Evolutionary conservation across 2,888 invertebrate species (phyloP).

Genomic region (Atethmia centrago): DNA sequence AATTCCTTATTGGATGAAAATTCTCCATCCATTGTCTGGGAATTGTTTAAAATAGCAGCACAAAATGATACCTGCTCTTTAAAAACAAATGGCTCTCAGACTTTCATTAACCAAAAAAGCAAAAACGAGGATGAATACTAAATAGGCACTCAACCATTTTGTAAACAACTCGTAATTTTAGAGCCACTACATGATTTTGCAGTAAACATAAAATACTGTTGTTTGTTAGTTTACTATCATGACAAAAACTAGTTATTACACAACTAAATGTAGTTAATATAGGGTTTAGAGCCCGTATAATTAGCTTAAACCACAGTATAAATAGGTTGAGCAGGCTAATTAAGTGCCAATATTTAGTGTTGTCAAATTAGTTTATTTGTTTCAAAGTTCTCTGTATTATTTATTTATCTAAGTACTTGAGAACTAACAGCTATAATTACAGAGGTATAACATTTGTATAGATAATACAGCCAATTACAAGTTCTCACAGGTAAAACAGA

Average conservation of each 20-base stretch:
- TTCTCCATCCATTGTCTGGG: not conserved
- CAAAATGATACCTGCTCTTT: constrained; percentile 3
- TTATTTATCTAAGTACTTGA: no score
- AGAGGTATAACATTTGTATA: no score
- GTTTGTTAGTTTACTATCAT: constrained; percentile 6
- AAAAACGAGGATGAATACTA: constrained; percentile 25
- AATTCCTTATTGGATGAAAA: not conserved
- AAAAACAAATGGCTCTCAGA: constrained; percentile 25
- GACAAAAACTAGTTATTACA: constrained; percentile 11
- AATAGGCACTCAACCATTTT: constrained; percentile 29
- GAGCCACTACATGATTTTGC: constrained; percentile 14
- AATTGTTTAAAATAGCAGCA: not conserved
- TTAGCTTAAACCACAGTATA: not conserved
- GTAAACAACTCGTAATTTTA: constrained; percentile 9
- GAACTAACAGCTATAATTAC: no score
- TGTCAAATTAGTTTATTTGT: not conserved
- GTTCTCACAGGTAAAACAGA: no score
- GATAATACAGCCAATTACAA: no score
- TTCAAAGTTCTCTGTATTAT: not conserved
- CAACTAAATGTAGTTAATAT: constrained; percentile 16
- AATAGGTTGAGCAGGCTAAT: not conserved
- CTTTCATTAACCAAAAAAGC: constrained; percentile 26
- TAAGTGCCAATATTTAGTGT: not conserved
- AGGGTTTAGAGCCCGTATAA: constrained; percentile 6
- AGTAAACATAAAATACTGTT: constrained; percentile 18